A percentile compares a stretch with the other conserved stretches of the same genome.
Evolutionary conservation across 2,888 invertebrate genomes (phyloP).

Genomic region (Ormyrus nitidulus): DNA sequence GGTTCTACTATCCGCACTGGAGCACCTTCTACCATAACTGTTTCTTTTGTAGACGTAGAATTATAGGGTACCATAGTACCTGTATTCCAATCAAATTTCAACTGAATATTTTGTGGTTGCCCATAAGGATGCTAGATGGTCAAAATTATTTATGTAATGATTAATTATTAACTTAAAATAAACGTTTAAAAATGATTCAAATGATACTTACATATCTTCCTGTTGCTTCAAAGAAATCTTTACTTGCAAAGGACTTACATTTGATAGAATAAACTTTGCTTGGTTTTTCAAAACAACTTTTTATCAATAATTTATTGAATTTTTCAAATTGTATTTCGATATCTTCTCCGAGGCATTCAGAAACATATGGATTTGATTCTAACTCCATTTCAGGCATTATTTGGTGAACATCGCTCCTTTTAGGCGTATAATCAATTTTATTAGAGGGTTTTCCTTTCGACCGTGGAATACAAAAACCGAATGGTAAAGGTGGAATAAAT

Average conservation of each 20-base stretch:
- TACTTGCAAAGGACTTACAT: slow-evolving; percentile 45
- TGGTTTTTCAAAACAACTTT: not conserved
- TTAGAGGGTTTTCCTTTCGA: slow-evolving; percentile 21
- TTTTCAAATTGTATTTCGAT: slow-evolving; percentile 51
- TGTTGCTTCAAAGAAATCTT: slow-evolving; percentile 25
- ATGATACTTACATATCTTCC: slow-evolving; percentile 38
- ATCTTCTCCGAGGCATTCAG: slow-evolving; percentile 49
- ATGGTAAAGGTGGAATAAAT: slow-evolving; percentile 67
- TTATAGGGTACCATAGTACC: too few relatives aligned
- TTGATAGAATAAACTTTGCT: slow-evolving; percentile 36
- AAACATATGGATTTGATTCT: slow-evolving; percentile 25
- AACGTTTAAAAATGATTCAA: slow-evolving; percentile 22
- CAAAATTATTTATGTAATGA: too few relatives aligned
- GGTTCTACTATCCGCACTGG: slow-evolving; percentile 38
- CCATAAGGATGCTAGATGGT: too few relatives aligned
- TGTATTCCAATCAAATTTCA: too few relatives aligned
- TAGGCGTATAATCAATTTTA: slow-evolving; percentile 24
- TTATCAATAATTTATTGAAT: slow-evolving; percentile 34
- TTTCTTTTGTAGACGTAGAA: slow-evolving; percentile 1
- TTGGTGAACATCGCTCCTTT: slow-evolving; percentile 40
- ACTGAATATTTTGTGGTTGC: too few relatives aligned
- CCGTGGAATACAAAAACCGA: slow-evolving; percentile 50
- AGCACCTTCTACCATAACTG: slow-evolving; percentile 4
- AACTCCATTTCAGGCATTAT: slow-evolving; percentile 25
- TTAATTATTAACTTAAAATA: not conserved